phyloP scores from a whole-genome alignment of 2,888 invertebrate genomes.

The Acrocyrtus sp. region DNA sequence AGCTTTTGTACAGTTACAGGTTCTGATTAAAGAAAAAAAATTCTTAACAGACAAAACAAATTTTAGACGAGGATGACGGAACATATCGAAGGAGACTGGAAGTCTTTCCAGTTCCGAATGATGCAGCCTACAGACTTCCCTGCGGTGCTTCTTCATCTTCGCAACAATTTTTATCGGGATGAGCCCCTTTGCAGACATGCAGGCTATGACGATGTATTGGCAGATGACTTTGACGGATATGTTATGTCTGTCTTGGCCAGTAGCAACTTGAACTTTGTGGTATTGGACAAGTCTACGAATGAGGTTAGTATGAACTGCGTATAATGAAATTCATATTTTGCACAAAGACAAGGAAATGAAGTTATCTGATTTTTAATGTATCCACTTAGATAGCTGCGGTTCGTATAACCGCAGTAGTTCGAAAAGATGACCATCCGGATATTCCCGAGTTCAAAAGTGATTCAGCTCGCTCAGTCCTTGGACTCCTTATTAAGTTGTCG shows the following conservation, averaged over 20 bases:
- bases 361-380: not conserved
- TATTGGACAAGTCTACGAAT: conserved; percentile 32
- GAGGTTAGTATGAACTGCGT: conserved; percentile 19
- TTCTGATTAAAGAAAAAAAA: not conserved
- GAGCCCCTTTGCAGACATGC: conserved; percentile 48
- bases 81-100: conserved; percentile 54
- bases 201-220: conserved; percentile 43
- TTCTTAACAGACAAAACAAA: not conserved
- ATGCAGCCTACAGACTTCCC: conserved; percentile 32
- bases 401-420: conserved; percentile 18
- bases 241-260: conserved; percentile 5
- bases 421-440: conserved; percentile 13
- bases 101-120: conserved; percentile 49
- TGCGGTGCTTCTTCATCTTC: conserved; percentile 34
- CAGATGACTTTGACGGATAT: conserved; percentile 35
- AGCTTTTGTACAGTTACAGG: not conserved
- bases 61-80: conserved; percentile 33
- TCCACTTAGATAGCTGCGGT: conserved; percentile 36
- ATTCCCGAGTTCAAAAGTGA: conserved; percentile 3
- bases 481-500: conserved; percentile 7
- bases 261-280: conserved; percentile 49
- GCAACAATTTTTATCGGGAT: conserved; percentile 51
- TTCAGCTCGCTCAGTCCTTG: conserved; percentile 3
- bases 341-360: not conserved
- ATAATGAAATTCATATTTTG: not conserved